Percentiles rank a stretch among this genome's conserved stretches.
phyloP scores from a whole-genome alignment of 2,888 invertebrate species.

The Myathropa florea region DNA sequence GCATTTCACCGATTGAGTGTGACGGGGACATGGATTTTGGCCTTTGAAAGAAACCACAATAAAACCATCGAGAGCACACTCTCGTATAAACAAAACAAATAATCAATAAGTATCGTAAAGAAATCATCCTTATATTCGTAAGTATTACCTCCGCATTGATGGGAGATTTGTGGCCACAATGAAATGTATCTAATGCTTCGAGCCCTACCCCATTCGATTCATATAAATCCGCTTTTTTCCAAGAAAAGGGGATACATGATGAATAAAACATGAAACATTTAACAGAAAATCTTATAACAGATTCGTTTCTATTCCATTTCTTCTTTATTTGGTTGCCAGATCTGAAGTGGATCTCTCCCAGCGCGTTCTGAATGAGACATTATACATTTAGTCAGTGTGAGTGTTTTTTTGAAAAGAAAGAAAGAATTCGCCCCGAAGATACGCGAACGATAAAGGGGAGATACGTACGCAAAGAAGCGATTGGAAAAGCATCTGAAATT shows the following conservation, averaged over 20 bases:
- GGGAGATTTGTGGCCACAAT: background rate
- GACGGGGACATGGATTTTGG: background rate
- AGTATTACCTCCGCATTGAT: conserved; percentile 24
- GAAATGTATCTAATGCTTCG: conserved; percentile 34
- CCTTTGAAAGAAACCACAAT: background rate
- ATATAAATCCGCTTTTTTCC: conserved; percentile 66
- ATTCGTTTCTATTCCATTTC: conserved; percentile 34
- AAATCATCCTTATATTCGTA: conserved; percentile 2
- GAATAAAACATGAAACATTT: conserved; percentile 72
- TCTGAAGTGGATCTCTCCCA: background rate
- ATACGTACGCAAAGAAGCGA: conserved; percentile 16
- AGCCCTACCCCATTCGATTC: conserved; percentile 43
- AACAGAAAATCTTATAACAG: conserved; percentile 64
- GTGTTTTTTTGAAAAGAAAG: background rate
- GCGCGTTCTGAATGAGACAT: background rate
- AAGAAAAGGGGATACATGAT: conserved; percentile 65
- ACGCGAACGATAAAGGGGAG: background rate
- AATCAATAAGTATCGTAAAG: background rate
- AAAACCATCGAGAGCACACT: background rate
- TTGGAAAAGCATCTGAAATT: background rate
- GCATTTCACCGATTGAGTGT: background rate
- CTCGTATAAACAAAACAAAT: background rate
- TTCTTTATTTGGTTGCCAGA: conserved; percentile 8
- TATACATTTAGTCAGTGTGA: background rate
- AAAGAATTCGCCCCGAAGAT: background rate